phyloP scores from a whole-genome alignment of 2,113 vertebrate species.

The Hyperopisus bebe region DNA sequence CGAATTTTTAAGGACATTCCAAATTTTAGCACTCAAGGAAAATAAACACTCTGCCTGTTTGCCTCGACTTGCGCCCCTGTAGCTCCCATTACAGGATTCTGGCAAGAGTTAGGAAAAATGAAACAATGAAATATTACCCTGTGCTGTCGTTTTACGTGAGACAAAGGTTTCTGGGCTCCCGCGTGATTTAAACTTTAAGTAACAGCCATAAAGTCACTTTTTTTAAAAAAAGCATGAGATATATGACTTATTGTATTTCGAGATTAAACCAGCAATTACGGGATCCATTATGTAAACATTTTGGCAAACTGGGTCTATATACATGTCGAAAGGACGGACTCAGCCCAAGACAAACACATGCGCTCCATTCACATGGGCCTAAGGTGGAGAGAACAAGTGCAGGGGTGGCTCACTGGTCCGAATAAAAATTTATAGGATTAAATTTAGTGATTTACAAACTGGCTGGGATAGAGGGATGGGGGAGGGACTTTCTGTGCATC shows the following conservation, averaged over 20 bases:
- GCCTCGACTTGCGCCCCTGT: neutral
- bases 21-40: neutral
- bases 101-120: constrained; percentile 14
- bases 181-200: constrained; percentile 22
- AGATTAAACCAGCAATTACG: constrained; percentile 48
- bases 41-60: constrained; percentile 13
- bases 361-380: constrained; percentile 42
- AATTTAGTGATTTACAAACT: constrained; percentile 42
- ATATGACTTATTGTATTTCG: constrained; percentile 44
- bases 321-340: constrained; percentile 38
- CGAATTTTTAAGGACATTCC: neutral
- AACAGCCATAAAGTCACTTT: constrained; percentile 22
- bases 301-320: constrained; percentile 42
- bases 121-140: constrained; percentile 26
- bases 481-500: constrained; percentile 34
- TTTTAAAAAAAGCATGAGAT: constrained; percentile 24
- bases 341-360: constrained; percentile 52
- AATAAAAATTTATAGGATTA: constrained; percentile 38
- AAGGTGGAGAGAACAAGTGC: constrained; percentile 29
- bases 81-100: constrained; percentile 2
- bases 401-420: constrained; percentile 32
- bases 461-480: constrained; percentile 31
- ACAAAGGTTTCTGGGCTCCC: constrained; percentile 12
- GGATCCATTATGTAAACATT: constrained; percentile 49
- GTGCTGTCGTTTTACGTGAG: constrained; percentile 17